Evolutionary conservation across 2,888 invertebrate genomes (phyloP).

Genomic region (Desoria tigrina): DNA sequence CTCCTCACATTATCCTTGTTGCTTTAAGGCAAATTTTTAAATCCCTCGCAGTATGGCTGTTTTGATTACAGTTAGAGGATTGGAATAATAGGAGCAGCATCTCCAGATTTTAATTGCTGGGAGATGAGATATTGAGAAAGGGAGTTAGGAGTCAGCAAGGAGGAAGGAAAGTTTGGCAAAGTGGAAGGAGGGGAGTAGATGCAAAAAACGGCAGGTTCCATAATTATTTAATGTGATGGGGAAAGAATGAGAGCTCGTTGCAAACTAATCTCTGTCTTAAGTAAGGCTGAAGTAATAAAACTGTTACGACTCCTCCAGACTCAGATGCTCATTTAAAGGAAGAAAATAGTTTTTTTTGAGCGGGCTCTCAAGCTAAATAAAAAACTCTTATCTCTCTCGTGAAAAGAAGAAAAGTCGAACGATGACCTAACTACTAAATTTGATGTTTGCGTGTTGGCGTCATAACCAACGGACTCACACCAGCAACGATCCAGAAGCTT

Average conservation of each 20-base stretch:
- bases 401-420: background rate
- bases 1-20: no score
- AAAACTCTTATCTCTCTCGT: slow-evolving; percentile 12
- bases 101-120: no score
- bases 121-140: no score
- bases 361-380: slow-evolving; percentile 3
- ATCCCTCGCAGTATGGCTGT: no score
- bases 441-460: slow-evolving; percentile 35
- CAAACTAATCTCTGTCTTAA: slow-evolving; percentile 15
- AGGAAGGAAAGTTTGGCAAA: no score
- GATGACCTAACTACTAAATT: slow-evolving; percentile 33
- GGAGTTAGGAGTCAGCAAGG: no score
- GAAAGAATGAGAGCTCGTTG: slow-evolving; percentile 8
- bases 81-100: no score
- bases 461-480: slow-evolving; percentile 17
- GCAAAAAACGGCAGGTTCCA: no score
- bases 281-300: slow-evolving; percentile 19
- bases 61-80: no score
- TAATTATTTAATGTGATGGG: background rate
- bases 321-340: slow-evolving; percentile 10
- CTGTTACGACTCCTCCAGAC: slow-evolving; percentile 7
- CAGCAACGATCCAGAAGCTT: no score
- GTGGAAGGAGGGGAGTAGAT: no score
- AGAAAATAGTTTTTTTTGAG: background rate
- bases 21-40: no score